A percentile compares a stretch with the other conserved stretches of the same genome.
phyloP scores from a whole-genome alignment of 2,888 invertebrate species.

The Cabera pusaria region DNA sequence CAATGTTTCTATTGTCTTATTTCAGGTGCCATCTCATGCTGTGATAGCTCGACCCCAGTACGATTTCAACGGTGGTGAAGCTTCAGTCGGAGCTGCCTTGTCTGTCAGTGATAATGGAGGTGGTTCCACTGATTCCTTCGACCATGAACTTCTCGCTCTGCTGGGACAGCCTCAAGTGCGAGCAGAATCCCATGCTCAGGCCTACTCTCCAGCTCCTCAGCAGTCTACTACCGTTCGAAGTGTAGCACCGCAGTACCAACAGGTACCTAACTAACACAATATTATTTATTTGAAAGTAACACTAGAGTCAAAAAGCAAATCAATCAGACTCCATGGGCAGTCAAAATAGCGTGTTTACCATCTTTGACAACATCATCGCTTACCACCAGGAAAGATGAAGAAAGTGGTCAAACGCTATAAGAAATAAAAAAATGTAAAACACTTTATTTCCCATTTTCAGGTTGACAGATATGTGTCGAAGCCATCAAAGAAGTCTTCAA shows the following conservation, averaged over 20 bases:
- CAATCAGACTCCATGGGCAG: too few species aligned
- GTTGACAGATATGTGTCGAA: constrained; percentile 70
- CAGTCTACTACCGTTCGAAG: constrained; percentile 53
- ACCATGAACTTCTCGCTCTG: constrained; percentile 63
- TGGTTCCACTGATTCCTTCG: constrained; percentile 47
- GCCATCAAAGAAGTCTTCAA: constrained; percentile 68
- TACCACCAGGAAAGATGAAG: too few species aligned
- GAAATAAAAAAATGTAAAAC: constrained; percentile 38
- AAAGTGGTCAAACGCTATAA: too few species aligned
- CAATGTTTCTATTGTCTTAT: constrained; percentile 8
- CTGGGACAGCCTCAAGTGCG: constrained; percentile 56
- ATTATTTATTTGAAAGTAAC: too few species aligned
- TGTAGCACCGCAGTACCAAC: constrained; percentile 58
- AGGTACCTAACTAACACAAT: too few species aligned
- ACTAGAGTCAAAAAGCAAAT: too few species aligned
- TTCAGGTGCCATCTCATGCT: constrained; percentile 71
- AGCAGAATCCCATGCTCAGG: constrained; percentile 50
- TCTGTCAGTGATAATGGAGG: constrained; percentile 68
- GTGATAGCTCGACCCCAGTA: constrained; percentile 72
- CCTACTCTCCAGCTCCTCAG: constrained; percentile 34
- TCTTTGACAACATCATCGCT: too few species aligned
- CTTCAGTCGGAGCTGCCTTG: constrained; percentile 74
- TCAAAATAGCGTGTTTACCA: too few species aligned
- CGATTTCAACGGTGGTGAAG: constrained; percentile 70
- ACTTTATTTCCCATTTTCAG: constrained; percentile 47